Conservation (phyloP, 2,113 vertebrate species). For the Psilopsiagon aymara region DNA sequence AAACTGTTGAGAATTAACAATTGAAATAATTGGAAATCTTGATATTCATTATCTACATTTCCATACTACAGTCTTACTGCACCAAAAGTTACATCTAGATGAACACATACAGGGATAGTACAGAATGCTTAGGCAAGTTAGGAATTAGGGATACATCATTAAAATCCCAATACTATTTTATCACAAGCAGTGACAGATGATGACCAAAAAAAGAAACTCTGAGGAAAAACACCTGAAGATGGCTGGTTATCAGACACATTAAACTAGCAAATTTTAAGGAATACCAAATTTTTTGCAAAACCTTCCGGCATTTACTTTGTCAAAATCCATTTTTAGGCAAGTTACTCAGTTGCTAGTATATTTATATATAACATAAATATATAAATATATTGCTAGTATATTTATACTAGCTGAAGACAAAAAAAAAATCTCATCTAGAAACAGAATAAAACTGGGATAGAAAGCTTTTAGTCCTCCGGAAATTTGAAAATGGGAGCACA, state of each 20-base stretch:
- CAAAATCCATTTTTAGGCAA: not conserved
- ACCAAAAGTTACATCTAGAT: not conserved
- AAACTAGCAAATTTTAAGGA: not conserved
- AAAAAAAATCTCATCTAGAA: not conserved
- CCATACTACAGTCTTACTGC: not conserved
- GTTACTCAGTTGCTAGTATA: not conserved
- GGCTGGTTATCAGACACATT: not conserved
- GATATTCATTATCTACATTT: not conserved
- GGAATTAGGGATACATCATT: not conserved
- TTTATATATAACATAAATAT: not conserved
- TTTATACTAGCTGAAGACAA: not conserved
- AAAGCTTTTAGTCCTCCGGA: not conserved
- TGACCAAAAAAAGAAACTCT: not conserved
- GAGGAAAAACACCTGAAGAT: not conserved
- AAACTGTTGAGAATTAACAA: not conserved
- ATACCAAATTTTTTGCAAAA: not conserved
- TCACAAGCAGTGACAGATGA: not conserved
- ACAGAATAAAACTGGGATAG: not conserved
- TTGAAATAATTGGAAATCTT: not conserved
- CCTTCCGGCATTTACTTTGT: not conserved
- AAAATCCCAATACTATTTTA: not conserved
- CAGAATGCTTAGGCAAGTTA: not conserved
- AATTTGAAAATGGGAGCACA: not conserved
- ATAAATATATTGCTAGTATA: not conserved
- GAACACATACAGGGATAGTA: accelerated